Base-by-base conservation (phyloP, 2,888 invertebrate genomes). In the Scaptomyza parva region DNA sequence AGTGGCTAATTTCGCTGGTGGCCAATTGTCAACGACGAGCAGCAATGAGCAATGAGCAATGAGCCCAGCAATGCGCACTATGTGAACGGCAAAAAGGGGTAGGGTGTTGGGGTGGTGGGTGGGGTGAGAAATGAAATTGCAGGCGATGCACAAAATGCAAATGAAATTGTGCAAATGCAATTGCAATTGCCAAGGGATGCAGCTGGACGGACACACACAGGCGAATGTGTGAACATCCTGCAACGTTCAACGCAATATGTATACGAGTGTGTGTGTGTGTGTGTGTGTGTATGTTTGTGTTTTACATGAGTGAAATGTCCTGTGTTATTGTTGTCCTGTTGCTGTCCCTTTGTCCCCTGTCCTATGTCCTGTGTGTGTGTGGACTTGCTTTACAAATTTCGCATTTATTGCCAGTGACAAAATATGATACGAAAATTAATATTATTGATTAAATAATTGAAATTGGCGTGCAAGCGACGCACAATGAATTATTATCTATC, bases 401-500 rank as follows among this genome's bases (percentile, higher is more conserved):
- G 76, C 89, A 89, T 91, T 90, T 91, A 91, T 91, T 91, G 91
- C 88, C 89, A 88, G 81, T 90, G 91, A 91, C 91, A 91, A 90
- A 91, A 91, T 91, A 90, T 91, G 90, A 91, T 91, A 90, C 88
- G 90, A 90, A 91, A 91, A 91, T 91, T 91, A 91, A 91, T 91
- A 91, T 90, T 91, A 91, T 91, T 91, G 91, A 91, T 91, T 91
- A 90, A 90, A 91, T 91, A 91, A 91, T 91, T 91, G 91, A 90
- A 91, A 90, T 89, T 89, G 90, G 89, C 90, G 88, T 90, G 89
- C 88, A 69, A 61, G 76, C 78, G 66, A 60, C 60, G 58, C 53
- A 60, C 70, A 72, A 85, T 89, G 81, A 89, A 86, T 89, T 88
- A 88, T 88, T 66, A 54, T 61, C 55, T 18, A 22, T 40, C n/a